phyloP scores from a whole-genome alignment of 1,140 invertebrate species.

The Ganaspis sp. region DNA sequence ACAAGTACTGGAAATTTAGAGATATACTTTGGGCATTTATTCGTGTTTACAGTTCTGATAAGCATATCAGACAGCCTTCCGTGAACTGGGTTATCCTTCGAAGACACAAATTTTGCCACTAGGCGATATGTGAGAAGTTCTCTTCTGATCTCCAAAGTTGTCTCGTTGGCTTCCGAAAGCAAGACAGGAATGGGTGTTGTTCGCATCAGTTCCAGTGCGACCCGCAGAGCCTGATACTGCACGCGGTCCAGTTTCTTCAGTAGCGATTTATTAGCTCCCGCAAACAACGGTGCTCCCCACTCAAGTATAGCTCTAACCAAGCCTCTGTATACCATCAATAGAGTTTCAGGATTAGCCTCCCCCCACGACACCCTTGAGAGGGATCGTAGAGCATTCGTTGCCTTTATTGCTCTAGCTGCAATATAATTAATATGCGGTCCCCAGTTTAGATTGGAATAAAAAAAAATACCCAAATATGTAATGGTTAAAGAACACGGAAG shows the following conservation, averaged over 20 bases:
- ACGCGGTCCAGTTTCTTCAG: constrained; percentile 33
- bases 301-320: constrained; percentile 41
- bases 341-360: constrained; percentile 36
- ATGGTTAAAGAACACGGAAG: too few species aligned
- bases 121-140: too few species aligned
- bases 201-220: constrained; percentile 28
- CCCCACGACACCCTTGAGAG: constrained; percentile 41
- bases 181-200: constrained; percentile 40
- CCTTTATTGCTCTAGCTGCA: constrained; percentile 31
- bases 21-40: too few species aligned
- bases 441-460: constrained; percentile 28
- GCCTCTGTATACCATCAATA: constrained; percentile 46
- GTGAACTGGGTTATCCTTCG: too few species aligned
- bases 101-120: too few species aligned
- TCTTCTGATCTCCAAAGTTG: too few species aligned
- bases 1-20: too few species aligned
- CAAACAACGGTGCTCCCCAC: constrained; percentile 37
- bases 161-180: too few species aligned
- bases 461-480: too few species aligned
- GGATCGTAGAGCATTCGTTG: constrained; percentile 34
- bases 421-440: constrained; percentile 35
- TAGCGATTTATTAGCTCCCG: background rate
- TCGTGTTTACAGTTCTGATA: too few species aligned
- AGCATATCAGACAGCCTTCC: too few species aligned
- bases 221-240: constrained; percentile 36